A percentile compares a stretch with the other conserved stretches of the same genome.
Evolutionary conservation across 2,888 invertebrate genomes (phyloP).

Genomic region (Caradrina clavipalpis): DNA sequence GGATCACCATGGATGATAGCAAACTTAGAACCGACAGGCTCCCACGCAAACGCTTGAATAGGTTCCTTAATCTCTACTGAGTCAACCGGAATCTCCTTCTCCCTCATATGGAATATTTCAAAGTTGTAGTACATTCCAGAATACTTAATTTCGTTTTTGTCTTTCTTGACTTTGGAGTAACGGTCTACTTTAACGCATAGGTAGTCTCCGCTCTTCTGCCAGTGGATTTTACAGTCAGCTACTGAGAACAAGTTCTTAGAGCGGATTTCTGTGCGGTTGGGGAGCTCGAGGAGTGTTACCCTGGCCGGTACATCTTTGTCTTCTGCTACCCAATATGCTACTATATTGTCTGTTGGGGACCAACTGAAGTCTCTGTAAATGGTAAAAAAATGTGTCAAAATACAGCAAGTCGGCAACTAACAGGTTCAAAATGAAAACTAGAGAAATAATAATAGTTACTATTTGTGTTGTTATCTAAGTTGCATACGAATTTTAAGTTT

Average conservation of each 20-base stretch:
- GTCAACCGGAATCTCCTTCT: constrained; percentile 99
- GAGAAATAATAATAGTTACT: not conserved
- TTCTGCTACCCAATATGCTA: constrained; percentile 99
- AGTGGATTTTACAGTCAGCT: constrained; percentile 99
- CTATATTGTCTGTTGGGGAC: constrained; percentile 99
- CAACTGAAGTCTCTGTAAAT: constrained; percentile 96
- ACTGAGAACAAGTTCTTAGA: constrained; percentile 99
- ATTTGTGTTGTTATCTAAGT: not conserved
- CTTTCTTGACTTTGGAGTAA: constrained; percentile 97
- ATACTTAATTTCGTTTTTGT: constrained; percentile 98
- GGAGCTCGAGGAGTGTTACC: constrained; percentile 97
- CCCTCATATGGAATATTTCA: constrained; percentile 99
- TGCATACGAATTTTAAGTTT: not conserved
- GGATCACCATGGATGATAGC: constrained; percentile 98
- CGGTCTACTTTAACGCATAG: constrained; percentile 97
- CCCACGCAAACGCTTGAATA: constrained; percentile 99
- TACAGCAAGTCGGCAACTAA: too few relatives aligned
- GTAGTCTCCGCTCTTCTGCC: constrained; percentile 99
- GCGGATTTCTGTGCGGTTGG: constrained; percentile 96
- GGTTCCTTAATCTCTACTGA: constrained; percentile 98
- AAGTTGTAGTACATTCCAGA: constrained; percentile 99
- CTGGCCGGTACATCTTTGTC: constrained; percentile 98
- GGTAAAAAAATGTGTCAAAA: not conserved
- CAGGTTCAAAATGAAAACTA: too few relatives aligned
- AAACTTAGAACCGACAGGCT: constrained; percentile 98